phyloP scores from a whole-genome alignment of 2,888 invertebrate species.

The Sphecodes monilicornis region DNA sequence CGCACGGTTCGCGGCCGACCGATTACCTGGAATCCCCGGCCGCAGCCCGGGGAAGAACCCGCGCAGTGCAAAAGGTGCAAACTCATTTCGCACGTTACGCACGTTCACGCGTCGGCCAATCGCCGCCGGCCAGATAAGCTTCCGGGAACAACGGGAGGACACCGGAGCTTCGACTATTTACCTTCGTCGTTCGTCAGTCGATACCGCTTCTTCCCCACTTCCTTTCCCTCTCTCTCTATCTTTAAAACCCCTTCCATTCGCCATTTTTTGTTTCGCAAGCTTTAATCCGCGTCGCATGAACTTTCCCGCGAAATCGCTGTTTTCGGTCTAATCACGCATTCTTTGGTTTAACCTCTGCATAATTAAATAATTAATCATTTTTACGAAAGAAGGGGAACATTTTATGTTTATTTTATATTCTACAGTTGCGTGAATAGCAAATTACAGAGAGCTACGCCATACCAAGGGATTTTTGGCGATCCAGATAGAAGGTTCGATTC shows the following conservation, averaged over 20 bases:
- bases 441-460: no score
- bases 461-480: neutral
- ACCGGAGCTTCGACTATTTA: conserved; percentile 48
- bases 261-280: neutral
- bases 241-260: neutral
- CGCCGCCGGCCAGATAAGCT: conserved; percentile 61
- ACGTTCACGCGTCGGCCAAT: conserved; percentile 60
- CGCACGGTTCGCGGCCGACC: conserved; percentile 36
- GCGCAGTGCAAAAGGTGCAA: conserved; percentile 68
- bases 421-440: no score
- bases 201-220: conserved; percentile 12
- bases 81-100: conserved; percentile 72
- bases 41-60: conserved; percentile 37
- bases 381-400: no score
- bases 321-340: no score
- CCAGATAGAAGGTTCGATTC: neutral
- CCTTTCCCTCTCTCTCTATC: neutral
- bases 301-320: conserved; percentile 2
- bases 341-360: no score
- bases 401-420: no score
- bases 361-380: no score
- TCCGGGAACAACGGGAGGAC: conserved; percentile 67
- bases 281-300: neutral
- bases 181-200: conserved; percentile 34
- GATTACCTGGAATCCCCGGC: conserved; percentile 61